A percentile compares a stretch with the other conserved stretches of the same genome.
These are phyloP conservation scores for Nestor notabilis DNA, from an alignment of 2,113 vertebrate species.

Conservation along the genomic window DNA sequence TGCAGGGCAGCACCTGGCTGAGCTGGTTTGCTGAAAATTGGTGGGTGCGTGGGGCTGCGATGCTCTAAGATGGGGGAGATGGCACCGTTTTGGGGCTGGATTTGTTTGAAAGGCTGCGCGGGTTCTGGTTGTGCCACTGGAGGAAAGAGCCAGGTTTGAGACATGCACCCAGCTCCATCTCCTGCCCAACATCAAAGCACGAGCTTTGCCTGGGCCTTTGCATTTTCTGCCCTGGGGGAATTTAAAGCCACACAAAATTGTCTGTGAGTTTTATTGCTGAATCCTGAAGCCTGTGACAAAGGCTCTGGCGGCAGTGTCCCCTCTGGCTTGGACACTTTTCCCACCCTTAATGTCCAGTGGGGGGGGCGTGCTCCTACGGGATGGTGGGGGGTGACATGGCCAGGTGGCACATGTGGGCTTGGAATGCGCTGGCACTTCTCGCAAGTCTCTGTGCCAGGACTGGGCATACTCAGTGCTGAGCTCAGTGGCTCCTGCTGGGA, in stretches of 20 bases:
- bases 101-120: neutral
- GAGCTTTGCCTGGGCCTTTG: accelerated
- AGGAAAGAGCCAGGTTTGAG: neutral
- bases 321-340: neutral
- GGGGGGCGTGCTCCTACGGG: neutral
- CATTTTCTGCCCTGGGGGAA: neutral
- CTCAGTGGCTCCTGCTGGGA: neutral
- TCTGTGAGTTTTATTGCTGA: neutral
- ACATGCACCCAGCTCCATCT: neutral
- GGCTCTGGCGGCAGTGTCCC: neutral
- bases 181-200: neutral
- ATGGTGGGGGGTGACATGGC: neutral
- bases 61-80: neutral
- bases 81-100: accelerated
- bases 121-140: too few species aligned
- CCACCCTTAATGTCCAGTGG: neutral
- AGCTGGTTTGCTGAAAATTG: neutral
- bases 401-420: accelerated
- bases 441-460: neutral
- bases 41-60: accelerated
- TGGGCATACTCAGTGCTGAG: neutral
- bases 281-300: accelerated
- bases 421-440: accelerated
- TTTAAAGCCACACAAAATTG: neutral
- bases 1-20: neutral